A percentile compares a stretch with the other conserved stretches of the same genome.
These are phyloP conservation scores for Chloroclystis v-ata DNA, from an alignment of 2,888 invertebrate genomes.

Conservation along the genomic window DNA sequence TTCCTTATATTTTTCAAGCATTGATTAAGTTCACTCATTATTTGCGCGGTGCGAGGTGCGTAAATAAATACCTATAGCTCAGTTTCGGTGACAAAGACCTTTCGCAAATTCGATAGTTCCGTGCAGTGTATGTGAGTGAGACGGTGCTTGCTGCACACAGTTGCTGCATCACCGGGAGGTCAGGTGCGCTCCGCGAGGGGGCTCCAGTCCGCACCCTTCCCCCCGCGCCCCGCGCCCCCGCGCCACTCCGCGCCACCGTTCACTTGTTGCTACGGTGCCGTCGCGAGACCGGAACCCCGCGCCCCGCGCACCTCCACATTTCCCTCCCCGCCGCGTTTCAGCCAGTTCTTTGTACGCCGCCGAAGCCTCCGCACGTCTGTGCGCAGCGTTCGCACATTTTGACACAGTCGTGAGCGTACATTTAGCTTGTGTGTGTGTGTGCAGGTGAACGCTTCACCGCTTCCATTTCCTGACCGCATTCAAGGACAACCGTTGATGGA, in stretches of 20 bases:
- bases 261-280: slow-evolving; percentile 72
- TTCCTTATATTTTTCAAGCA: too few species aligned
- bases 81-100: slow-evolving; percentile 52
- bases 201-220: slow-evolving; percentile 40
- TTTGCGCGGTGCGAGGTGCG: too few species aligned
- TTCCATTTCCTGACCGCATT: slow-evolving; percentile 52
- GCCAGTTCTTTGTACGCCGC: slow-evolving; percentile 77
- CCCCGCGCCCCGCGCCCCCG: slow-evolving; percentile 37
- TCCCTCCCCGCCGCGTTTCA: slow-evolving; percentile 70
- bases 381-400: slow-evolving; percentile 48
- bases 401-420: slow-evolving; percentile 54
- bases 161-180: slow-evolving; percentile 45
- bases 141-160: slow-evolving; percentile 40
- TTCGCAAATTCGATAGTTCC: slow-evolving; percentile 32
- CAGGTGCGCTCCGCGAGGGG: slow-evolving; percentile 63
- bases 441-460: slow-evolving; percentile 51
- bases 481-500: slow-evolving; percentile 44
- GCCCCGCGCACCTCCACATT: slow-evolving; percentile 48
- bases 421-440: slow-evolving; percentile 56
- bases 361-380: slow-evolving; percentile 62
- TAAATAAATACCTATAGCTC: too few species aligned
- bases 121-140: slow-evolving; percentile 36
- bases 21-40: too few species aligned
- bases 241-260: slow-evolving; percentile 65
- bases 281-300: slow-evolving; percentile 61